A percentile compares a stretch with the other conserved stretches of the same genome.
phyloP scores from a whole-genome alignment of 1,140 invertebrate genomes.

The Heliconius congener region DNA sequence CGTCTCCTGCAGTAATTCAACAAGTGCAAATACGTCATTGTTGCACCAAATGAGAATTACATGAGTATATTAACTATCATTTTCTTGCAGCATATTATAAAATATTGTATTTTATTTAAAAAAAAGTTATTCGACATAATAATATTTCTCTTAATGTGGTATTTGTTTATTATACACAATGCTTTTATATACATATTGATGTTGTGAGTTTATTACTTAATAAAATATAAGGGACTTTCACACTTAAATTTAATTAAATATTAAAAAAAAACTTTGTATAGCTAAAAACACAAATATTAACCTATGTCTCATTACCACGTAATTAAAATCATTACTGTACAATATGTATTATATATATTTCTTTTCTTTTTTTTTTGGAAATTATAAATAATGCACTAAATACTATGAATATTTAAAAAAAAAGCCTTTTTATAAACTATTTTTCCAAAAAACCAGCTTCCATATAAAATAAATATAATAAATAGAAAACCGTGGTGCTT shows the following conservation, averaged over 20 bases:
- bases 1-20: no score
- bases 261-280: background rate
- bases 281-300: background rate
- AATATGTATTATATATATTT: background rate
- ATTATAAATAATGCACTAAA: no score
- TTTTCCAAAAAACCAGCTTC: conserved; percentile 11
- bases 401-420: background rate
- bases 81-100: no score
- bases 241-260: background rate
- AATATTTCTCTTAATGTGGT: background rate
- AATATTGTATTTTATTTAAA: no score
- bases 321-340: background rate
- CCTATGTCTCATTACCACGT: background rate
- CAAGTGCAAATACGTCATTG: no score
- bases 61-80: no score
- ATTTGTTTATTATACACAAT: background rate
- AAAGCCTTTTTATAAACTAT: background rate
- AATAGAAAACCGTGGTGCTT: conserved; percentile 45
- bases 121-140: background rate
- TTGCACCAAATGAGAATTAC: no score
- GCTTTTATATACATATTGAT: background rate
- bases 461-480: conserved; percentile 1
- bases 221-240: background rate
- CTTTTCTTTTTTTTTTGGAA: no score
- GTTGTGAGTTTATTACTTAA: background rate